A percentile compares a stretch with the other conserved stretches of the same genome.
These are phyloP conservation scores for Channa striata DNA, from an alignment of 2,797 vertebrate species.

Conservation along the genomic window DNA sequence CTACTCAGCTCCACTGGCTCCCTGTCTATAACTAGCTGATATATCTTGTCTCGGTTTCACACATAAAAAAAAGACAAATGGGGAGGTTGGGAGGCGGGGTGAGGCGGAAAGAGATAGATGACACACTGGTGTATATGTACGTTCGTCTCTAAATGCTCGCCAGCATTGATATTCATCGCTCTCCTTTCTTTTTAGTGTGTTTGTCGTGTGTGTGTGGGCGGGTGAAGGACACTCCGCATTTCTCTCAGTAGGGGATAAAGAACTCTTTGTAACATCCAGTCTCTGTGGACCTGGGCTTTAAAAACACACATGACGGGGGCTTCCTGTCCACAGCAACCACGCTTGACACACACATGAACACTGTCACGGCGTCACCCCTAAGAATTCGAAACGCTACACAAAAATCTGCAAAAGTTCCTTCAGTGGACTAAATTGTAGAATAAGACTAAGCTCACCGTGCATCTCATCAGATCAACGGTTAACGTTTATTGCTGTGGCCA, in stretches of 20 bases:
- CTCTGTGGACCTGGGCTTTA: constrained; percentile 54
- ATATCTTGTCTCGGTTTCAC: constrained; percentile 31
- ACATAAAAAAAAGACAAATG: constrained; percentile 28
- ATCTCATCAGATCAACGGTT: constrained; percentile 30
- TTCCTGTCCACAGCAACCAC: constrained; percentile 34
- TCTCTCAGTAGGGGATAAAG: constrained; percentile 68
- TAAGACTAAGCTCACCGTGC: constrained; percentile 7
- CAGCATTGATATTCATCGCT: constrained; percentile 54
- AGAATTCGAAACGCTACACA: neutral
- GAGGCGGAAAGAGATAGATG: constrained; percentile 35
- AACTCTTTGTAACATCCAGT: constrained; percentile 68
- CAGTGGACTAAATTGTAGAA: neutral
- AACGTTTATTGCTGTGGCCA: constrained; percentile 25
- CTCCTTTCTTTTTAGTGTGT: constrained; percentile 39
- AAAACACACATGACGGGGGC: constrained; percentile 51
- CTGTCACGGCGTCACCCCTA: neutral
- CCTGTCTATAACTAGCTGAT: constrained; percentile 32
- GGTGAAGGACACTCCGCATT: constrained; percentile 64
- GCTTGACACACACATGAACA: constrained; percentile 16
- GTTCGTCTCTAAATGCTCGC: constrained; percentile 30
- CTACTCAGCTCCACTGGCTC: constrained; percentile 22
- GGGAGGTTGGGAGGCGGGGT: constrained; percentile 7
- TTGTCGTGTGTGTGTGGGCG: constrained; percentile 55
- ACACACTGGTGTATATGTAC: constrained; percentile 36
- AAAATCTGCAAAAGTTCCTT: constrained; percentile 6